A percentile compares a stretch with the other conserved stretches of the same genome.
Conservation (phyloP, 35 echinoderm and acorn worm genomes). For the Nesometra sesokonis region DNA sequence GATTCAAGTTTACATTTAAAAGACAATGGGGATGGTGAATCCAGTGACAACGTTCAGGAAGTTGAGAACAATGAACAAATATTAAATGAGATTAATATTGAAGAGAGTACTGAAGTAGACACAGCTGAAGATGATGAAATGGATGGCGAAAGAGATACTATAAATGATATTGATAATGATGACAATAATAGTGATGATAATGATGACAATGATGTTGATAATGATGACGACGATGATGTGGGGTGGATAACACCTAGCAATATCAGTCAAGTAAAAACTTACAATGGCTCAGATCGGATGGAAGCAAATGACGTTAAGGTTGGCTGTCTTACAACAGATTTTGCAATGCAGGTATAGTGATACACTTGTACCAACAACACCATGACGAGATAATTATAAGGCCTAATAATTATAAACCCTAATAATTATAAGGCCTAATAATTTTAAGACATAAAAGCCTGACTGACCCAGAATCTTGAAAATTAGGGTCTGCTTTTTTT, state of each 20-base stretch:
- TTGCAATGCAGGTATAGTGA: constrained; percentile 78
- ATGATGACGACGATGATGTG: constrained; percentile 39
- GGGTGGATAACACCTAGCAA: constrained; percentile 91
- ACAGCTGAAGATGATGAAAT: not conserved
- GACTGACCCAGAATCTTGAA: too few relatives aligned
- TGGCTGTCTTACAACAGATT: constrained; percentile 76
- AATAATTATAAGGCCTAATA: too few relatives aligned
- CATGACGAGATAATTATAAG: too few relatives aligned
- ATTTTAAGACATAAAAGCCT: too few relatives aligned
- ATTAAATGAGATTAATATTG: not conserved
- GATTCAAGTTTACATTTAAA: not conserved
- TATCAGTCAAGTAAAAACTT: constrained; percentile 19
- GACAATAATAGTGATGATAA: constrained; percentile 1
- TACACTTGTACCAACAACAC: too few relatives aligned
- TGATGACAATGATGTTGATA: constrained; percentile 16
- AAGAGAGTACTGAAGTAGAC: not conserved
- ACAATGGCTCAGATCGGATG: constrained; percentile 22
- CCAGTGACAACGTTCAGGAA: not conserved
- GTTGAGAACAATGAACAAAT: not conserved
- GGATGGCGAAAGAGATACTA: not conserved
- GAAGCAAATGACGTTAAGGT: constrained; percentile 30
- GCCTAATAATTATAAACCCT: too few relatives aligned
- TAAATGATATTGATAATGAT: not conserved
- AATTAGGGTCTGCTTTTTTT: too few relatives aligned
- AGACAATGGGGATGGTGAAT: not conserved